Evolutionary conservation across 1,140 invertebrate species (phyloP), one percentile per base, ranked within the genome.

Genomic region (Augochlora pura): DNA sequence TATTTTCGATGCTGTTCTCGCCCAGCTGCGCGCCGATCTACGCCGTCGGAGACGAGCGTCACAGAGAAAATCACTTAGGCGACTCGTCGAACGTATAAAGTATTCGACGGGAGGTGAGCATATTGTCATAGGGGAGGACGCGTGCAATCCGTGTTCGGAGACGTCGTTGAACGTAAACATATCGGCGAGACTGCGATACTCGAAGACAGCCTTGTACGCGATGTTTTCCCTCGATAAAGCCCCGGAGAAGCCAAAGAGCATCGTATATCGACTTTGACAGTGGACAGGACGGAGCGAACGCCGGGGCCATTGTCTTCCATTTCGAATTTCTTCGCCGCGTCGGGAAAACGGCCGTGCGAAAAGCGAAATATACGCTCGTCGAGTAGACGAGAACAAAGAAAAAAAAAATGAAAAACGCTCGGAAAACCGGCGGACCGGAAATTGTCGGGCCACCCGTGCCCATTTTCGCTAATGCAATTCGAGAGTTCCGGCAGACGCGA

Each of bases 391-490:
- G 12, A 46, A 12, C 12, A 46, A 10, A 12, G 12, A 18, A 12
- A 16, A 1, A 16, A 32, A 8, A n/a, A 23, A 21, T 63, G 2
- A 18, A 57, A 64, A 71, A 23, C 25, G 6, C 8, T 1, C 25
- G 25, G 68, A 38, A 60, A 76, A 21, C 1, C 10, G 14, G 5
- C 32, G 6, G 2, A 0, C 18, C 2, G 27, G 8, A 62, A 25
- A 70, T 57, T 8, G 14, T 63, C 18, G 25, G n/a, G 18, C 42
- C 46, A 38, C 25, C 2, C 14, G 25, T 21, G 77, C 25, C 64
- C 54, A 78, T 64, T 25, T 64, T 65, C 54, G 46, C 38, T 78
- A 78, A 78, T 72, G 27, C 49, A 70, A 70, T 65, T 72, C 52
- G 4, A 38, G 14, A 72, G 69, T 23, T 23, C 38, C 54, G 12